Evolutionary conservation across 2,888 invertebrate genomes (phyloP).

Genomic region (Apodemia mormo): DNA sequence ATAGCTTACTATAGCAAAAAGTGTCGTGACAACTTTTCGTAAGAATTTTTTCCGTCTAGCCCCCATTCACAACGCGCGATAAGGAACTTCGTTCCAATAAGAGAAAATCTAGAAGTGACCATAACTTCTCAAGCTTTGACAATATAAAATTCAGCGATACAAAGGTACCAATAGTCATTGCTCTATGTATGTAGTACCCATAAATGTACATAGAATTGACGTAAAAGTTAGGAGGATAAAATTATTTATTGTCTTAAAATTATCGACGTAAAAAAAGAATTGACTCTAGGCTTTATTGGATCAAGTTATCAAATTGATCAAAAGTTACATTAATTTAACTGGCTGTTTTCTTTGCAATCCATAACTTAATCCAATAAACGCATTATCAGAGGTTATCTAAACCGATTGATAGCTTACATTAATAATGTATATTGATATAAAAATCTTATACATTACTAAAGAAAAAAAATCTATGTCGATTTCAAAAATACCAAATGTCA

Average conservation of each 20-base stretch:
- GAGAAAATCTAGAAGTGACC: slow-evolving; percentile 2
- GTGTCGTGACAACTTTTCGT: no score
- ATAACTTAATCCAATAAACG: neutral
- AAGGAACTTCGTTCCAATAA: no score
- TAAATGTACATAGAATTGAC: slow-evolving; percentile 50
- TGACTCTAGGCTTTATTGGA: slow-evolving; percentile 43
- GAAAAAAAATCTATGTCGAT: slow-evolving; percentile 13
- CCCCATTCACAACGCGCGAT: no score
- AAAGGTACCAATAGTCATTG: slow-evolving; percentile 15
- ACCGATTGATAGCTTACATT: slow-evolving; percentile 20
- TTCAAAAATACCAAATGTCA: slow-evolving; percentile 1
- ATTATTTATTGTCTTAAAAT: slow-evolving; percentile 59
- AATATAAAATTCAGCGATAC: slow-evolving; percentile 10
- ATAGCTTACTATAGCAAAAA: no score
- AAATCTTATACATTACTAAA: slow-evolving; percentile 23
- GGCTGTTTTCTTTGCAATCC: neutral
- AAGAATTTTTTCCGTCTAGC: no score
- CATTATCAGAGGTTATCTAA: neutral
- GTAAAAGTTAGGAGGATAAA: slow-evolving; percentile 41
- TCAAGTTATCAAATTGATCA: slow-evolving; percentile 17
- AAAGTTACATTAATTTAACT: no score
- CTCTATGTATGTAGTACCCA: neutral
- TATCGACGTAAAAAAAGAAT: slow-evolving; percentile 46
- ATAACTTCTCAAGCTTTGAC: neutral
- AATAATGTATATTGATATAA: slow-evolving; percentile 31